Evolutionary conservation across 2,113 vertebrate species (phyloP).

Genomic region (Abramis brama): DNA sequence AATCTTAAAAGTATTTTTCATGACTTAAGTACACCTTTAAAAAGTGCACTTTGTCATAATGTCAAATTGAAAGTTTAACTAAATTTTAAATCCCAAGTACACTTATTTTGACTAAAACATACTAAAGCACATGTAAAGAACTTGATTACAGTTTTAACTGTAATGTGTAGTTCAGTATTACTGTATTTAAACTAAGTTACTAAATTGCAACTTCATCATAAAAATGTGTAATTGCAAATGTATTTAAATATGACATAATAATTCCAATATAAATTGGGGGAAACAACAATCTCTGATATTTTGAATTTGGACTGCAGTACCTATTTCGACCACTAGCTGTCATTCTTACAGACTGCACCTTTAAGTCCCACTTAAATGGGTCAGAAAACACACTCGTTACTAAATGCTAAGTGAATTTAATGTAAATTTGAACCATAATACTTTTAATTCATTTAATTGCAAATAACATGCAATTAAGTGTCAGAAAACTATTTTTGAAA

Average conservation of each 20-base stretch:
- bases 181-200: background rate
- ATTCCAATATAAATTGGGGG: background rate
- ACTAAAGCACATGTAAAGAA: no score
- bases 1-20: background rate
- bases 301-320: no score
- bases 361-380: no score
- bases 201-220: background rate
- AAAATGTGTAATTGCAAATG: background rate
- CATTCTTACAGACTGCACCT: no score
- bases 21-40: background rate
- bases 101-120: no score
- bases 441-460: background rate
- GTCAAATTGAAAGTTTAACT: background rate
- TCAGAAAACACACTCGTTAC: no score
- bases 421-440: background rate
- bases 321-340: no score
- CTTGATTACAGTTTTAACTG: no score
- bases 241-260: background rate
- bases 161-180: background rate
- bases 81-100: background rate
- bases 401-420: background rate
- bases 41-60: background rate
- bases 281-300: no score
- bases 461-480: background rate
- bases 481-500: background rate